Evolutionary conservation across 2,113 vertebrate species (phyloP), one percentile per base, ranked within the genome.

Genomic region (Chaenocephalus aceratus): DNA sequence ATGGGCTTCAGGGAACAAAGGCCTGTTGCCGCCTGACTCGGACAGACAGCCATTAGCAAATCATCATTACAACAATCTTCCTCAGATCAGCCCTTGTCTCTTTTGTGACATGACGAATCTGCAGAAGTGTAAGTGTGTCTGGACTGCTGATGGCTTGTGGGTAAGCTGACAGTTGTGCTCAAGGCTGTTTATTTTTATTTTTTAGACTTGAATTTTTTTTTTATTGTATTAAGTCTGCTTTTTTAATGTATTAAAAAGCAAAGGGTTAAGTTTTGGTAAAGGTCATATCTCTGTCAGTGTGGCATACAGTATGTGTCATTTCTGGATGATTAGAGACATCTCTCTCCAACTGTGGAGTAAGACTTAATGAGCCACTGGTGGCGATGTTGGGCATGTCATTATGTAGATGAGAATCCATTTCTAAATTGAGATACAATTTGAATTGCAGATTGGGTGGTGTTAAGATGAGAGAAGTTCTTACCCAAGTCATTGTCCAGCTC

Each of bases 401-500:
- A 68, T 58, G 70, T 46, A 51, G 26, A 82, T 71, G 36, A 14
- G 44, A 48, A 53, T 76, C 30, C 8, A 45, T 10, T 52, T 60
- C n/a, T 46, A n/a, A 59, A 21, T 56, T 69, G 3, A 45, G 12
- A 12, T 62, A 53, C 15, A 4, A 44, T 56, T n/a, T 36, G 4
- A 49, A 12, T 15, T 76, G n/a, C 5, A 14, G 21, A 41, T 41
- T 7, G 36, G 36, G 6, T 41, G 36, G 56, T 57, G 30, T 49
- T 52, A 44, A 61, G 56, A 76, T 53, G 62, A 84, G 72, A 94
- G 85, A 89, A 44, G 34, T 63, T 90, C 96, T 94, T 97, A 99
- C 98, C 98, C 95, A 97, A 93, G 94, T 99, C 98, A 96, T 96
- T 98, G 96, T 99, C 98, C 96, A 97, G 96, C 95, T 99, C 98